Evolutionary conservation across 2,797 vertebrate genomes (phyloP).

Genomic region (Catostomus latipinnis): DNA sequence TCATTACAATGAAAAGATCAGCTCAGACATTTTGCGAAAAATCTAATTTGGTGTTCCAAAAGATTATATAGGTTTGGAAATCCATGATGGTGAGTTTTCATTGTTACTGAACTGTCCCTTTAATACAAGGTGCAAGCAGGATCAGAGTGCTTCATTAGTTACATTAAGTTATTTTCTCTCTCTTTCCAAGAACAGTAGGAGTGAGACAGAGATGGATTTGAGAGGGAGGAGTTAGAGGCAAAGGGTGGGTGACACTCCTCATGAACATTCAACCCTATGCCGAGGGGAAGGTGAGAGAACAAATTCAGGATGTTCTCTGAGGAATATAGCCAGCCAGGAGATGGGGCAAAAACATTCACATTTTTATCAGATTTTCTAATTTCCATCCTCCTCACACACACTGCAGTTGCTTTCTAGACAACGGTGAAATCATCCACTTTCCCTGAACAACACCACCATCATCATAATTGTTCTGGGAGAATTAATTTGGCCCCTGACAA

Average conservation of each 20-base stretch:
- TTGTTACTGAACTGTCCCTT: too few relatives aligned
- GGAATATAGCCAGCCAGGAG: conserved; percentile 39
- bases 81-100: too few relatives aligned
- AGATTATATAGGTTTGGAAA: too few relatives aligned
- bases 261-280: conserved; percentile 40
- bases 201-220: conserved; percentile 6
- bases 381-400: conserved; percentile 8
- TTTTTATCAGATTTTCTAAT: conserved; percentile 47
- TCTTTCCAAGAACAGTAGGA: not conserved
- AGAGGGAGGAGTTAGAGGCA: conserved; percentile 3
- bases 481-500: conserved; percentile 77
- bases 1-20: too few relatives aligned
- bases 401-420: conserved; percentile 17
- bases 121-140: too few relatives aligned
- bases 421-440: conserved; percentile 29
- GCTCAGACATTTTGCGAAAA: too few relatives aligned
- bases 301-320: conserved; percentile 36
- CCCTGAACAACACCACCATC: conserved; percentile 71
- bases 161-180: conserved; percentile 8
- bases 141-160: conserved; percentile 4
- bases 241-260: conserved; percentile 27
- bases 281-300: conserved; percentile 27
- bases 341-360: conserved; percentile 25
- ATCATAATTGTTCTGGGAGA: conserved; percentile 77
- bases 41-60: too few relatives aligned